These are phyloP conservation scores for Borostomias antarcticus DNA, from an alignment of 2,797 vertebrate genomes.

Conservation along the genomic window DNA sequence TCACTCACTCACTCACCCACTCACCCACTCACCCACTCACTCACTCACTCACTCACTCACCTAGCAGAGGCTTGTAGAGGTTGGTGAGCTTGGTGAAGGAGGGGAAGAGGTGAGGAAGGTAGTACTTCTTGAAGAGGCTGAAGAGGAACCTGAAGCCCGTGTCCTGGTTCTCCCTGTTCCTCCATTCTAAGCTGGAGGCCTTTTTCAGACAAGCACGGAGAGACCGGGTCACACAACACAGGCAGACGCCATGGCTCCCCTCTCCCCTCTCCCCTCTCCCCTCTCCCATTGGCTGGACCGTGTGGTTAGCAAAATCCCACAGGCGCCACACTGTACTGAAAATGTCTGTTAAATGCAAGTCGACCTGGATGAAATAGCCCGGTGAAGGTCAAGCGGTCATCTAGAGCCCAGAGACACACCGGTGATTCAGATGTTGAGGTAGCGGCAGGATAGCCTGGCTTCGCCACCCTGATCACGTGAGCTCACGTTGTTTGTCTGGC, in stretches of 20 bases:
- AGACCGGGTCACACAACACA: conserved; percentile 33
- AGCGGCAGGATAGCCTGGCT: too few relatives aligned
- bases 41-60: conserved; percentile 69
- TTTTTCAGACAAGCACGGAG: conserved; percentile 56
- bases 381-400: too few relatives aligned
- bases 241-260: too few relatives aligned
- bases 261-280: too few relatives aligned
- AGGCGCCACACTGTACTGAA: conserved; percentile 30
- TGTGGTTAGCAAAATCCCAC: too few relatives aligned
- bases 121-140: conserved; percentile 96
- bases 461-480: too few relatives aligned
- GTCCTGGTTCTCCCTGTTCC: conserved; percentile 93
- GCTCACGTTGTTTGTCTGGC: too few relatives aligned
- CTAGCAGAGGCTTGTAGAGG: conserved; percentile 96
- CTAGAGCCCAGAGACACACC: too few relatives aligned
- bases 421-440: too few relatives aligned
- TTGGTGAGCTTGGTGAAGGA: conserved; percentile 96
- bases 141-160: conserved; percentile 98
- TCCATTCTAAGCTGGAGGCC: conserved; percentile 98
- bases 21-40: not conserved
- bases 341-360: not conserved
- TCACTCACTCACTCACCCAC: too few relatives aligned
- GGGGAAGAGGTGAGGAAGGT: conserved; percentile 96
- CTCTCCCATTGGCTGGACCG: too few relatives aligned
- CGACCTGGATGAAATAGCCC: too few relatives aligned